A percentile compares a stretch with the other conserved stretches of the same genome.
Conservation (phyloP, 1,140 invertebrate species). For the Oppia nitens region DNA sequence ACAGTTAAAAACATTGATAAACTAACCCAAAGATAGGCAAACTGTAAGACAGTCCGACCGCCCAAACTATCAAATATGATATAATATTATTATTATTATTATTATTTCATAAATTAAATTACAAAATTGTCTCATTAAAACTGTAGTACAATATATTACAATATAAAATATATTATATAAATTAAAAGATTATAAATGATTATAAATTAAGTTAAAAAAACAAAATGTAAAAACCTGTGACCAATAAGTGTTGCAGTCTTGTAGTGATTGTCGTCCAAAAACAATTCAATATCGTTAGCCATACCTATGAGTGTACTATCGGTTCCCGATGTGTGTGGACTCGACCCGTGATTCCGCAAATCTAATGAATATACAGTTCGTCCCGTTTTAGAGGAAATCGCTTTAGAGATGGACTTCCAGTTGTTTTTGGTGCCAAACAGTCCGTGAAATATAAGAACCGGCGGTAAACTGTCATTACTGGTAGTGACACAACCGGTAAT, state of each 20-base stretch:
- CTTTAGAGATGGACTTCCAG: conserved; percentile 60
- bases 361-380: conserved; percentile 24
- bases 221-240: neutral
- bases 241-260: neutral
- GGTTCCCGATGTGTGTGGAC: conserved; percentile 3
- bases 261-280: neutral
- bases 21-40: conserved; percentile 7
- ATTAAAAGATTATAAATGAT: neutral
- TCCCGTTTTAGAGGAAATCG: conserved; percentile 42
- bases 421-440: conserved; percentile 69
- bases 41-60: conserved; percentile 4
- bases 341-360: conserved; percentile 10
- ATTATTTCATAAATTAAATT: too few species aligned
- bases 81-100: too few species aligned
- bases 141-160: too few species aligned
- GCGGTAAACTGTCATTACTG: conserved; percentile 25
- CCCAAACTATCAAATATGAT: too few species aligned
- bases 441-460: conserved; percentile 66
- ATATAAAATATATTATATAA: too few species aligned
- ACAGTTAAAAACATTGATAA: neutral
- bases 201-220: neutral
- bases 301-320: neutral
- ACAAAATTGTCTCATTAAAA: too few species aligned
- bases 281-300: conserved; percentile 4
- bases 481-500: neutral